A percentile compares a stretch with the other conserved stretches of the same genome.
Evolutionary conservation across 1,140 invertebrate genomes (phyloP).

Genomic region (Gonatopus flavifemur): DNA sequence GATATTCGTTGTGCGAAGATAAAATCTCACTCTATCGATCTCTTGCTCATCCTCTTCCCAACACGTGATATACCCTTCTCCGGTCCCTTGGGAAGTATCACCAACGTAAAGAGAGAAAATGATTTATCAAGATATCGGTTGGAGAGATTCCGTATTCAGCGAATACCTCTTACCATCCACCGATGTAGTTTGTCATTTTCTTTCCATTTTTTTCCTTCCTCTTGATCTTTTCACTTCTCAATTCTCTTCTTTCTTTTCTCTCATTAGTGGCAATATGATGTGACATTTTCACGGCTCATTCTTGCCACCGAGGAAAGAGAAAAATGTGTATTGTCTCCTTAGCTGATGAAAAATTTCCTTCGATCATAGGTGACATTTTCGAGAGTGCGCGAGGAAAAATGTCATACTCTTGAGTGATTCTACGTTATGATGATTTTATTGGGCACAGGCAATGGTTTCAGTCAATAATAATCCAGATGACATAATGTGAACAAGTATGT

Average conservation of each 20-base stretch:
- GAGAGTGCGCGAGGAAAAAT: too few species aligned
- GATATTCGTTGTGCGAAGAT: constrained; percentile 4
- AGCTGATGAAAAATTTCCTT: too few species aligned
- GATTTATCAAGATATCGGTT: constrained; percentile 27
- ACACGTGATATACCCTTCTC: too few species aligned
- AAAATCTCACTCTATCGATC: constrained; percentile 8
- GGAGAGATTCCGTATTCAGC: constrained; percentile 24
- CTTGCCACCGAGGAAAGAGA: not conserved
- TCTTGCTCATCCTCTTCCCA: not conserved
- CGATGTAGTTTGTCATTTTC: constrained; percentile 23
- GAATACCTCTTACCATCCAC: constrained; percentile 15
- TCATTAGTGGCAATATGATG: too few species aligned
- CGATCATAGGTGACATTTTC: too few species aligned
- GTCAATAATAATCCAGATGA: too few species aligned
- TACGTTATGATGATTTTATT: too few species aligned
- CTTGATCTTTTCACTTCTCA: not conserved
- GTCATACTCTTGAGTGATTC: too few species aligned
- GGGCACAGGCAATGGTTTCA: too few species aligned
- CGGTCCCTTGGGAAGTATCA: not conserved
- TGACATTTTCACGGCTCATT: too few species aligned
- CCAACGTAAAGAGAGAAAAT: constrained; percentile 18
- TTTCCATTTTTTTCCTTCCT: not conserved
- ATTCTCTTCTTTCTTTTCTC: not conserved
- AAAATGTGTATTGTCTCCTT: too few species aligned
- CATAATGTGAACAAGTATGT: too few species aligned